phyloP scores from a whole-genome alignment of 2,888 invertebrate genomes.

The Dryococelus australis region DNA sequence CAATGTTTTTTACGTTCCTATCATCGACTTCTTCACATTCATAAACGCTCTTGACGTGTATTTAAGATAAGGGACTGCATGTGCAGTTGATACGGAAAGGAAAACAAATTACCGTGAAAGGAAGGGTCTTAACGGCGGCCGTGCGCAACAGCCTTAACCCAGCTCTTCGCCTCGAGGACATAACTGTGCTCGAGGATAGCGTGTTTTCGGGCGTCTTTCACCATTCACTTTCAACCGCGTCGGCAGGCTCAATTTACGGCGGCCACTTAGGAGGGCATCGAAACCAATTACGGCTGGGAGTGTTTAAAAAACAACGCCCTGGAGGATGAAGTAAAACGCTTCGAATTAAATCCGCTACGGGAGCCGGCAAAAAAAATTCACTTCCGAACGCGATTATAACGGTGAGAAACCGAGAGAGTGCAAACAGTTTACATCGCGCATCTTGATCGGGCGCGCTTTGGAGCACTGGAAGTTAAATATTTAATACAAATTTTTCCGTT shows the following conservation, averaged over 20 bases:
- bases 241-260: background rate
- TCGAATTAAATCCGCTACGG: background rate
- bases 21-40: too few species aligned
- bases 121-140: background rate
- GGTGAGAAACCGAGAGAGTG: background rate
- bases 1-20: too few species aligned
- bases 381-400: background rate
- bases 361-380: background rate
- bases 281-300: background rate
- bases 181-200: background rate
- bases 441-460: background rate
- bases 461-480: background rate
- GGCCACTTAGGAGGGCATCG: background rate
- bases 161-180: background rate
- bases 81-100: too few species aligned
- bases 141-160: background rate
- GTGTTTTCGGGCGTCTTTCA: background rate
- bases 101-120: background rate
- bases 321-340: background rate
- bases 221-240: background rate
- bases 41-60: too few species aligned
- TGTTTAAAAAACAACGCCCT: background rate
- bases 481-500: too few species aligned
- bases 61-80: too few species aligned
- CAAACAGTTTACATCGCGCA: background rate